A percentile compares a stretch with the other conserved stretches of the same genome.
Evolutionary conservation across 2,888 invertebrate genomes (phyloP).

Genomic region (Helobdella robusta): DNA sequence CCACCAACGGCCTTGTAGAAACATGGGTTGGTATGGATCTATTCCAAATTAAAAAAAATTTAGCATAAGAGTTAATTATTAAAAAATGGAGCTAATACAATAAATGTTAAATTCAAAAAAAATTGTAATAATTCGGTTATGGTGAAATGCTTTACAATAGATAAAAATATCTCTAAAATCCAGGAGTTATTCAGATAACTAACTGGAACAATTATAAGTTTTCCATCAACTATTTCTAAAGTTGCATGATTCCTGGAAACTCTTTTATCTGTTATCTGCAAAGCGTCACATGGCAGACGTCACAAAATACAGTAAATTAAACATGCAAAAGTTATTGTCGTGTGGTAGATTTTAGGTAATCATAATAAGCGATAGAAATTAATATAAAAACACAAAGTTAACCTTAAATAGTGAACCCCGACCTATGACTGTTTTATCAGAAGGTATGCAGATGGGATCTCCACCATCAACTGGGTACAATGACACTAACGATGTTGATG

Average conservation of each 20-base stretch:
- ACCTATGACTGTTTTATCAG: conserved; percentile 42
- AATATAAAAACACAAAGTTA: conserved; percentile 4
- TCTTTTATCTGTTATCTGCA: conserved; percentile 49
- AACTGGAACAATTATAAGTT: conserved; percentile 48
- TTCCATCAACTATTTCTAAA: conserved; percentile 45
- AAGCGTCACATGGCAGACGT: not conserved
- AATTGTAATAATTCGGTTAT: not conserved
- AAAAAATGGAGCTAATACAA: not conserved
- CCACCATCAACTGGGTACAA: conserved; percentile 33
- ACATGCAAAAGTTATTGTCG: not conserved
- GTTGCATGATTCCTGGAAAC: conserved; percentile 51
- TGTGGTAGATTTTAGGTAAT: not conserved
- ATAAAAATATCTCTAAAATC: not conserved
- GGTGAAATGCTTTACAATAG: not conserved
- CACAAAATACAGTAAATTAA: not conserved
- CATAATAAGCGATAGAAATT: not conserved
- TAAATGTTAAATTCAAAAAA: not conserved
- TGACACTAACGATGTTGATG: conserved; percentile 26
- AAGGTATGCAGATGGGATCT: conserved; percentile 30
- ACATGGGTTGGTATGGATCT: conserved; percentile 51
- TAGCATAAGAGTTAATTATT: not conserved
- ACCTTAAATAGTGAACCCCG: conserved; percentile 45
- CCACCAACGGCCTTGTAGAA: conserved; percentile 43
- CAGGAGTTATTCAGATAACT: conserved; percentile 33
- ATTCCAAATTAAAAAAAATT: conserved; percentile 29